Evolutionary conservation across 2,113 vertebrate genomes (phyloP).

Genomic region (Onychostoma macrolepis): DNA sequence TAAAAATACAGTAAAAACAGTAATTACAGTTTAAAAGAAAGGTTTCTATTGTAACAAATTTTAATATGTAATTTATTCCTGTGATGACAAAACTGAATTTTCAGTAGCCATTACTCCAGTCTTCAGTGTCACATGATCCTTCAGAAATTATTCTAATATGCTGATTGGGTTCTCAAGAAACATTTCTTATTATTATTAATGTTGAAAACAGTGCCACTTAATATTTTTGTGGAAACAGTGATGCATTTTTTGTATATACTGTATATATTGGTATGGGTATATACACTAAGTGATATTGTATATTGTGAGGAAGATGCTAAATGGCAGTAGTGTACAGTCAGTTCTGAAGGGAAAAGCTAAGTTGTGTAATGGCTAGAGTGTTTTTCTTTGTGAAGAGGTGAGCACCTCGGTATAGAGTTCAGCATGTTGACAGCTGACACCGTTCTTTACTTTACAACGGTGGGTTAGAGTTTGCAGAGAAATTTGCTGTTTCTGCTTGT

Average conservation of each 20-base stretch:
- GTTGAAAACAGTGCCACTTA: neutral
- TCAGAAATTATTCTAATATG: neutral
- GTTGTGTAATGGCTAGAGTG: neutral
- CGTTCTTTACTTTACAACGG: neutral
- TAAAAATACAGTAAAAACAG: too few relatives aligned
- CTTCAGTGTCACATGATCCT: neutral
- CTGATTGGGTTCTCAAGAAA: neutral
- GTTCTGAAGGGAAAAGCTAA: neutral
- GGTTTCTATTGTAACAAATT: too few relatives aligned
- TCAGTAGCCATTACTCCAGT: neutral
- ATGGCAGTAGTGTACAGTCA: neutral
- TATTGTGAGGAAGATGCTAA: neutral
- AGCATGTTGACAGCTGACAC: neutral
- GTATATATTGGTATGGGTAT: too few relatives aligned
- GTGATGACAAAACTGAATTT: neutral
- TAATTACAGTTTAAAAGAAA: too few relatives aligned
- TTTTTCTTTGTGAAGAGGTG: constrained; percentile 11
- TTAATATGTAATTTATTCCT: too few relatives aligned
- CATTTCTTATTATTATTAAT: neutral
- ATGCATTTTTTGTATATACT: neutral
- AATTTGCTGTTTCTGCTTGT: neutral
- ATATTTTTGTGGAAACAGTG: neutral
- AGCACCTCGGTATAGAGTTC: neutral
- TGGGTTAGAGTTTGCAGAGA: neutral
- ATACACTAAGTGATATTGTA: neutral